Evolutionary conservation across 2,113 vertebrate genomes (phyloP).

Genomic region (Sarotherodon lohbergeri): DNA sequence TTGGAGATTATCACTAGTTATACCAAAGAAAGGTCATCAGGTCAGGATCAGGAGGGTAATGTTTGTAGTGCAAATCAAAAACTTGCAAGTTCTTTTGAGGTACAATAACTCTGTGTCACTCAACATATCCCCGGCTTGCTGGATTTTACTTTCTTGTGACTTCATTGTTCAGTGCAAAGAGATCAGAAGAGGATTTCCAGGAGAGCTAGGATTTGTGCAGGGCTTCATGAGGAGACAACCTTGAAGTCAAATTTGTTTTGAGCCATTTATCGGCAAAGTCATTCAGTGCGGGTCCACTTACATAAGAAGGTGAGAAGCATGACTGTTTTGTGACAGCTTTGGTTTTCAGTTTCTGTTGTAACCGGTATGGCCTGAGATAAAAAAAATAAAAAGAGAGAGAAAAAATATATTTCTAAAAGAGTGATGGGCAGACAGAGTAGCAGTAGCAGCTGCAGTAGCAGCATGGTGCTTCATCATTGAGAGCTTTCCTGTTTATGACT

Average conservation of each 20-base stretch:
- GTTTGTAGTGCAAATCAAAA: neutral
- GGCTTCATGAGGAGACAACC: neutral
- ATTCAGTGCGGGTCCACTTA: neutral
- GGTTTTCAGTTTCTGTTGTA: neutral
- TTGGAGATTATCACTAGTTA: neutral
- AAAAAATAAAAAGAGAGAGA: neutral
- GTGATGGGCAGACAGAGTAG: neutral
- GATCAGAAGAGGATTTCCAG: neutral
- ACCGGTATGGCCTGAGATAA: neutral
- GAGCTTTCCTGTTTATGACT: slow-evolving; percentile 54
- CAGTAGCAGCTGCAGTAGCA: neutral
- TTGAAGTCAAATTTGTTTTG: neutral
- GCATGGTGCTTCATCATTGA: slow-evolving; percentile 32
- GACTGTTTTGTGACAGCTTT: neutral
- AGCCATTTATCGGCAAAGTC: neutral
- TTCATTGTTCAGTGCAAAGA: neutral
- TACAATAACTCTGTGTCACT: neutral
- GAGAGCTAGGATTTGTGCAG: neutral
- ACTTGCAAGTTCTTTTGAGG: neutral
- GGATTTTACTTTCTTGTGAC: neutral
- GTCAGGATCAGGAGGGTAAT: neutral
- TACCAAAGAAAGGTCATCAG: neutral
- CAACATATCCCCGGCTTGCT: neutral
- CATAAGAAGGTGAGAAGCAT: neutral
- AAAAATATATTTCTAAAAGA: neutral